Base-by-base conservation (phyloP, 2,888 invertebrate genomes). In the Morpho achilles region DNA sequence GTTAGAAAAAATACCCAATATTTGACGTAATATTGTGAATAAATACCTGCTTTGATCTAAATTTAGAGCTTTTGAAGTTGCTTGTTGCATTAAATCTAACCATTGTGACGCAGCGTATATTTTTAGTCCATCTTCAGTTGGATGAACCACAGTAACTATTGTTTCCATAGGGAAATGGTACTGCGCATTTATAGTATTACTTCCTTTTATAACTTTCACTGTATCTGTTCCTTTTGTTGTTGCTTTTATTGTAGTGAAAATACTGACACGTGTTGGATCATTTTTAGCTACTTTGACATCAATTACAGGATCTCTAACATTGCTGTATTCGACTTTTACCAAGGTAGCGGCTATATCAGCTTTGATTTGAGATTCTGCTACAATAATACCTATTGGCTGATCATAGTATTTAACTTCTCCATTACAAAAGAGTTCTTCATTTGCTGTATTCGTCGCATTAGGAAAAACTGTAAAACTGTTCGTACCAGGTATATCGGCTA, bases 121-220 rank as follows among this genome's bases (percentile, higher is more conserved):
- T 59, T 94, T 92, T 63, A 95, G 76, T 1, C 94, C 94, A 72
- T 95, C 94, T 72, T 96, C 96, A 4, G 84, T 86, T 0, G 95
- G 95, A n/a, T 92, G 75, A 10, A 92, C 92, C 0, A 93, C 84
- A 68, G 93, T 92, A 1, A 87, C 87, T 53, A 94, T 92, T 0
- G 93, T 92, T 76, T 96, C 96, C 93, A 95, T 94, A 9, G 92
- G 91, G 67, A 92, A 95, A 75, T 95, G 95, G 70, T 94, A 95
- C 71, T 96, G 96, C n/a, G 87, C 75, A 32, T 91, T 92, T 59
- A 91, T 77, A 47, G 88, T 79, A 55, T 91, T 85, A 1, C 72
- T 81, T 0, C 94, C 94, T 63, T 69, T 75, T 16, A 91, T 84
- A 7, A 74, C 64, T 61, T 91, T 85, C 8, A 71, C 76, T 1